A percentile compares a stretch with the other conserved stretches of the same genome.
phyloP scores from a whole-genome alignment of 2,113 vertebrate species.

The Fregata magnificens region DNA sequence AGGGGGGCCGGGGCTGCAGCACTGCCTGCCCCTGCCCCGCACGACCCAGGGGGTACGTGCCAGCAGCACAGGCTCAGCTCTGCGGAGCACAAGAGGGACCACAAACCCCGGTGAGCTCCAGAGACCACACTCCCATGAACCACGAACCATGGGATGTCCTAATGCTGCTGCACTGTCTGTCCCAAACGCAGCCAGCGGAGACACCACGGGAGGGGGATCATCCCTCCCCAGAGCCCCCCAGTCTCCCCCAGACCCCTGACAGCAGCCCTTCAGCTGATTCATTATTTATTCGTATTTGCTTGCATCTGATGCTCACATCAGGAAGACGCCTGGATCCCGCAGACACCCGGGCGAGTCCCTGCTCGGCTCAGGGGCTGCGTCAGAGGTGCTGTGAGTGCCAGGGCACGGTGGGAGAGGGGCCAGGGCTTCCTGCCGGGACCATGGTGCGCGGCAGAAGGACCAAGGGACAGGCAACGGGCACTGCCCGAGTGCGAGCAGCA shows the following conservation, averaged over 20 bases:
- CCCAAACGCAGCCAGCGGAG: background rate
- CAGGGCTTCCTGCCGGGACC: background rate
- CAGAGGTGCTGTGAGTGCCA: background rate
- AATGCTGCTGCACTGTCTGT: background rate
- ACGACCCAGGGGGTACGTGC: background rate
- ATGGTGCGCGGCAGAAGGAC: fast-evolving
- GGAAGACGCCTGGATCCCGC: background rate
- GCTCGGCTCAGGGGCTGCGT: background rate
- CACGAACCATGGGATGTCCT: fast-evolving
- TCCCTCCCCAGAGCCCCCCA: background rate
- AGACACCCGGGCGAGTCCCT: background rate
- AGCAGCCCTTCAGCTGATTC: background rate
- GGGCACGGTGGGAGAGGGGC: background rate
- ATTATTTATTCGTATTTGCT: fast-evolving
- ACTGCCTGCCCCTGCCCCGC: background rate
- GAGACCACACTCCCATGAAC: fast-evolving
- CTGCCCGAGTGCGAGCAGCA: background rate
- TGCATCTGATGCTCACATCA: fast-evolving
- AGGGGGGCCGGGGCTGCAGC: fast-evolving
- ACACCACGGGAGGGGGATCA: fast-evolving
- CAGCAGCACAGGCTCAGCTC: background rate
- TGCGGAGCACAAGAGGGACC: background rate
- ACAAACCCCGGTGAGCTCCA: background rate
- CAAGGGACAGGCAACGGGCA: background rate
- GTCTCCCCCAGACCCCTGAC: fast-evolving